These are phyloP conservation scores for Monochamus saltuarius DNA, from an alignment of 1,140 invertebrate species.

Conservation along the genomic window DNA sequence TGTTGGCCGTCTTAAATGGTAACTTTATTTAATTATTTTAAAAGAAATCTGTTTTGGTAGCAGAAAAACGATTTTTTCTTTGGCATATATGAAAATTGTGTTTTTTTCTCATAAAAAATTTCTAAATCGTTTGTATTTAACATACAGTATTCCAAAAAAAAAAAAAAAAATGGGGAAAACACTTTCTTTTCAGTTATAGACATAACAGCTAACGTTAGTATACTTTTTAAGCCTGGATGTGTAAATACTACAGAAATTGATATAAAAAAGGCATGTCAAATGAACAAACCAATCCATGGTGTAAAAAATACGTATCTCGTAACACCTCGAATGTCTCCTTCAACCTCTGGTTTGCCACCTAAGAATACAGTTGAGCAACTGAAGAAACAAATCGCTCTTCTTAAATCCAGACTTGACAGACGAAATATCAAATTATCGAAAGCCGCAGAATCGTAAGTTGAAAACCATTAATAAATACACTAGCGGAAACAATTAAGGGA, in stretches of 20 bases:
- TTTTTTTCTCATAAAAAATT: too few species aligned
- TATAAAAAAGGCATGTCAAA: slow-evolving; percentile 94
- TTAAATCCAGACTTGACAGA: slow-evolving; percentile 79
- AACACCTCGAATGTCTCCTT: slow-evolving; percentile 61
- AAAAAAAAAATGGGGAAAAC: too few species aligned
- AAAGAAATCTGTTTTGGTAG: too few species aligned
- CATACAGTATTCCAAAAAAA: too few species aligned
- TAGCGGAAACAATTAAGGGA: too few species aligned
- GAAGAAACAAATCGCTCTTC: slow-evolving; percentile 50
- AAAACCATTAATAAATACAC: slow-evolving; percentile 3
- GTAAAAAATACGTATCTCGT: slow-evolving; percentile 57
- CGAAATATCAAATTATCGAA: slow-evolving; percentile 95
- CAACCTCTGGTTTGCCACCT: slow-evolving; percentile 56
- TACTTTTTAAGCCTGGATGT: slow-evolving; percentile 82
- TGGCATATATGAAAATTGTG: too few species aligned
- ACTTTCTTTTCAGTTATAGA: too few species aligned
- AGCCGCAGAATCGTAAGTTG: slow-evolving; percentile 90
- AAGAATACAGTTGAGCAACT: slow-evolving; percentile 40
- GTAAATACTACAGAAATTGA: slow-evolving; percentile 99
- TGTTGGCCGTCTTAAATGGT: too few species aligned
- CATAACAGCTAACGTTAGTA: neutral
- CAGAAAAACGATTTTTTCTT: too few species aligned
- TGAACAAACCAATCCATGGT: slow-evolving; percentile 67
- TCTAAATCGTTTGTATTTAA: too few species aligned
- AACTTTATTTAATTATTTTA: too few species aligned